phyloP scores from a whole-genome alignment of 2,113 vertebrate species.

The Hypocryptadius cinnamomeus region DNA sequence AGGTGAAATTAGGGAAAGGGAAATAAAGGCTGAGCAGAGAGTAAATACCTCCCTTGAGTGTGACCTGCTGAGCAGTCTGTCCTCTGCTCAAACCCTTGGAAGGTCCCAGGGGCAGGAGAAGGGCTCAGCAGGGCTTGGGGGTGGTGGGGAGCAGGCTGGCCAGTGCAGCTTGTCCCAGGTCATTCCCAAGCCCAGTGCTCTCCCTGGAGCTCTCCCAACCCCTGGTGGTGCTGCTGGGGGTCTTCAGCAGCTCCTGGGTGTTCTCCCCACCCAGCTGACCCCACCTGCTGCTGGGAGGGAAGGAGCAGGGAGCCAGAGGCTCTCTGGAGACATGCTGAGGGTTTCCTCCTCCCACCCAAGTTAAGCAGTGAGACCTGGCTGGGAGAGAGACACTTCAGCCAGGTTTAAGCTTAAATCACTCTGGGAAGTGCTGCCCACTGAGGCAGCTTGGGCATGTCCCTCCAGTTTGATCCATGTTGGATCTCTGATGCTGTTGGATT shows the following conservation, averaged over 20 bases:
- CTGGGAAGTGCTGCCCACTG: background rate
- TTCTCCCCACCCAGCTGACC: background rate
- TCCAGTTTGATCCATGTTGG: accelerated
- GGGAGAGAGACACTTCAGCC: background rate
- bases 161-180: background rate
- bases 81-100: accelerated
- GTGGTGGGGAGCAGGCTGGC: background rate
- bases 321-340: accelerated
- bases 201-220: background rate
- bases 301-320: background rate
- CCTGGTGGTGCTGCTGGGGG: accelerated
- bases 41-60: background rate
- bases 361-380: background rate
- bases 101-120: background rate
- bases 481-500: background rate
- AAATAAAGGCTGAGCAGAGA: background rate
- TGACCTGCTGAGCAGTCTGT: background rate
- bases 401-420: accelerated
- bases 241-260: background rate
- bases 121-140: background rate
- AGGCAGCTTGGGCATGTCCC: background rate
- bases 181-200: accelerated
- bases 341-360: accelerated
- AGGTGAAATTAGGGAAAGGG: background rate
- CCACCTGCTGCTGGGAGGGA: background rate